Evolutionary conservation across 2,888 invertebrate species (phyloP), one percentile per base, ranked within the genome.

Genomic region (Tetrapedia diversipes): DNA sequence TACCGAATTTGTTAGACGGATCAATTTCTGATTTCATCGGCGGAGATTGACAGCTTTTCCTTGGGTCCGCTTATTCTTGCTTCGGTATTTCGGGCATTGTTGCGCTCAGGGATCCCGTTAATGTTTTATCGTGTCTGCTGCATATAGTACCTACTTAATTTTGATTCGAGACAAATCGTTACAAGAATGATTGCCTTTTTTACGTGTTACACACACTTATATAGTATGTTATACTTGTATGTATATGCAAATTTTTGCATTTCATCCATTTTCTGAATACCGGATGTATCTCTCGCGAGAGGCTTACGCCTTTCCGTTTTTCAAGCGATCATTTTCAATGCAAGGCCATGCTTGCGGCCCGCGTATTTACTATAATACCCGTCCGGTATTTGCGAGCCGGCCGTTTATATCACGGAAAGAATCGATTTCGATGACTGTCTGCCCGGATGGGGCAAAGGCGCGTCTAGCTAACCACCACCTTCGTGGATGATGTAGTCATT

Each of bases 401-500:
- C 67, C 72, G 81, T 65, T 77, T 77, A 83, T 79, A 65, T 79
- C 74, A 61, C 74, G 80, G 82, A 80, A 82, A 84, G 69, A 85
- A 87, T 85, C 85, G 83, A 87, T 82, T 60, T 81, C 82, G 82
- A 86, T 83, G 86, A 87, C 87, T 83, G 77, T 83, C 73, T 79
- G 85, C 83, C 80, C 76, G 74, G 76, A 64, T 76, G 77, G 80
- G 79, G 76, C 78, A 71, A 84, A 86, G 85, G 79, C 83, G 86
- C 77, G 85, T 86, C 87, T 88, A 88, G 86, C 86, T 86, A 86
- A 86, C 86, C 86, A 82, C 83, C 81, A 82, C 81, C 85, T 80
- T 83, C 87, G 87, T 83, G 88, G 86, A 90, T 89, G 89, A 89
- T 90, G 90, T 88, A 91, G 90, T 91, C 90, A 90, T 90, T 87